Percentiles rank a stretch among this genome's conserved stretches.
phyloP scores from a whole-genome alignment of 1,140 invertebrate genomes.

The Atta texana region DNA sequence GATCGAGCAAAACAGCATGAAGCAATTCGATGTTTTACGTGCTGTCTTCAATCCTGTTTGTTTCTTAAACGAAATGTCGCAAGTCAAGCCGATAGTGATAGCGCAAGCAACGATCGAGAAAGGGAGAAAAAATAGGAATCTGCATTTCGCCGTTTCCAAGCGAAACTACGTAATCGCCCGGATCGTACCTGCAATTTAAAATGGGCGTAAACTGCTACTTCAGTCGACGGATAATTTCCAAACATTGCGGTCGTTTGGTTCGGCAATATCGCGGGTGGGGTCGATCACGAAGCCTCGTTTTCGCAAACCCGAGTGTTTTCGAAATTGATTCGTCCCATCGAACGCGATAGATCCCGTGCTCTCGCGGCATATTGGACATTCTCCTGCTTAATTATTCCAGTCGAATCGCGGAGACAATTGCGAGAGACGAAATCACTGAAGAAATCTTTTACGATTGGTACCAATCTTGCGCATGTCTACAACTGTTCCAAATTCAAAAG shows the following conservation, averaged over 20 bases:
- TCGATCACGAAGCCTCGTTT: conserved; percentile 78
- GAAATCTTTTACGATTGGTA: conserved; percentile 26
- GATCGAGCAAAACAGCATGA: background rate
- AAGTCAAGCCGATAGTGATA: conserved; percentile 28
- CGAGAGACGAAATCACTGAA: conserved; percentile 28
- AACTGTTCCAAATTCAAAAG: background rate
- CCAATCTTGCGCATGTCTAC: background rate
- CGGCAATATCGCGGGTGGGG: conserved; percentile 79
- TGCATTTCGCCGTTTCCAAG: conserved; percentile 72
- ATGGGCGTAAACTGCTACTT: conserved; percentile 78
- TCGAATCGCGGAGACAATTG: conserved; percentile 48
- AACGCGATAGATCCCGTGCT: conserved; percentile 47
- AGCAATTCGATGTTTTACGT: background rate
- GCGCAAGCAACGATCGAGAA: conserved; percentile 24
- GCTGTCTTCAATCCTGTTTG: background rate
- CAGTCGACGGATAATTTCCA: conserved; percentile 73
- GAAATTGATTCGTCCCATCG: conserved; percentile 72
- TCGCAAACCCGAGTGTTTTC: conserved; percentile 67
- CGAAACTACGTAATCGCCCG: conserved; percentile 76
- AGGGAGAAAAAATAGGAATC: conserved; percentile 64
- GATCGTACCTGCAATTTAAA: conserved; percentile 77
- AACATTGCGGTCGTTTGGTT: conserved; percentile 79
- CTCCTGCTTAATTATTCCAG: conserved; percentile 56
- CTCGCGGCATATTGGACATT: conserved; percentile 35
- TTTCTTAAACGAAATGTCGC: conserved; percentile 43